Conservation (phyloP, 1,140 invertebrate genomes). For the Drosophila setifemur region DNA sequence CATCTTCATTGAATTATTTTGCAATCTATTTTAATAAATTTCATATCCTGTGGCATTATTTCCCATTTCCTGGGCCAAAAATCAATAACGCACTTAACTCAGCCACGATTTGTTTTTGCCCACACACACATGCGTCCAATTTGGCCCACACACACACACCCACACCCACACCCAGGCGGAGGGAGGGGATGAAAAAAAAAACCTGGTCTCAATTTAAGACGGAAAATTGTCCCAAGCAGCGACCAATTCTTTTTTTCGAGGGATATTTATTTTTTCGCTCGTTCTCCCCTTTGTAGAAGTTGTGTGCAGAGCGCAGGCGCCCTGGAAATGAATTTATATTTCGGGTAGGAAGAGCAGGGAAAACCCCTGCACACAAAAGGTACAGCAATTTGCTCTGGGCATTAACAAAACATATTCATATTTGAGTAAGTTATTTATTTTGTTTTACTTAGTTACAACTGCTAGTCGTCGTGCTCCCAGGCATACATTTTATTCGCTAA, state of each 20-base stretch:
- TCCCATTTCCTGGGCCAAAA: constrained; percentile 52
- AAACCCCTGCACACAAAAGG: constrained; percentile 28
- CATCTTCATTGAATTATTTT: constrained; percentile 72
- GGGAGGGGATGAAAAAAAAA: constrained; percentile 15
- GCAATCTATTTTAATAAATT: constrained; percentile 75
- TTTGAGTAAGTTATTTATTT: constrained; percentile 41
- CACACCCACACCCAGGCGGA: neutral
- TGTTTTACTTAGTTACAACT: constrained; percentile 29
- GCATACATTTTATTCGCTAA: neutral
- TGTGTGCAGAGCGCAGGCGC: constrained; percentile 20
- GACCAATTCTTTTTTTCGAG: constrained; percentile 22
- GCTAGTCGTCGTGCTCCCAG: constrained; percentile 5
- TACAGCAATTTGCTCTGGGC: constrained; percentile 46
- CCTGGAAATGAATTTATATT: constrained; percentile 22
- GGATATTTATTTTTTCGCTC: constrained; percentile 4
- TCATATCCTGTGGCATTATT: constrained; percentile 67
- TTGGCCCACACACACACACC: constrained; percentile 10
- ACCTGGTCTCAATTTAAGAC: constrained; percentile 38
- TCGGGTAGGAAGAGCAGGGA: constrained; percentile 13
- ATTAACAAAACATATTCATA: constrained; percentile 45
- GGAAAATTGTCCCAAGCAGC: constrained; percentile 35
- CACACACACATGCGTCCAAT: constrained; percentile 27
- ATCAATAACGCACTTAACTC: constrained; percentile 67
- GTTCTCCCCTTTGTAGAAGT: constrained; percentile 2
- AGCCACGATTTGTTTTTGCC: constrained; percentile 55